Evolutionary conservation across 2,113 vertebrate species (phyloP), one percentile per base, ranked within the genome.

Genomic region (Gopherus evgoodei): DNA sequence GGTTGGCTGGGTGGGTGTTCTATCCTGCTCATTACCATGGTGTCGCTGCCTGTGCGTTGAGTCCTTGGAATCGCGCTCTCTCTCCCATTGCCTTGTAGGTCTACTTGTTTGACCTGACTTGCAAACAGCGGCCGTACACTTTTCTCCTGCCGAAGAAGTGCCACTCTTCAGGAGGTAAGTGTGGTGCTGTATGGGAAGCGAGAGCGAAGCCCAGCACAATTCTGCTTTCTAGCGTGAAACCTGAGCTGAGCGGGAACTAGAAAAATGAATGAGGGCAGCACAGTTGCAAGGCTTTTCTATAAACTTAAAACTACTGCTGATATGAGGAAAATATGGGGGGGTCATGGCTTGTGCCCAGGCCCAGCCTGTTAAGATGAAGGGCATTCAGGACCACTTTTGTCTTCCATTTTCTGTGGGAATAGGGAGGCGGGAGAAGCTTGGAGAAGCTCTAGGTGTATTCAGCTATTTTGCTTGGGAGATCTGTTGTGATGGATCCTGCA

Each of bases 91-190:
- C 90, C 85, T 88, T 90, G 84, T 88, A 99, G 99, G 99, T 99
- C 78, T 99, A 99, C 98, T 98, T 99, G 97, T 99, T 99, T 98
- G 99, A 99, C 95, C 94, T 99, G 97, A 99, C 99, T 1, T 99
- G 99, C 91, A 99, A 99, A 96, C 99, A 99, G 96, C 98, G 98
- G 96, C 99, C 99, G 0, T 99, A 99, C 94, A 99, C 99, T 19
- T 99, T 99, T 72, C 98, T 99, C 91, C 98, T 99, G 97, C 99
- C 99, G 29, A 99, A 99, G 98, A 99, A 99, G 98, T 99, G 99
- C 97, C 99, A 99, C 76, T 90, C 99, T 87, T 98, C 99, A 90
- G 97, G 98, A 97, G 99, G 99, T 99, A 94, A 98, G 98, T 95
- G 49, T 22, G 84, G 42, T 50, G 69, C 95, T 85, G 11, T 29